Evolutionary conservation across 2,113 vertebrate genomes (phyloP).

Genomic region (Zosterops japonicus): DNA sequence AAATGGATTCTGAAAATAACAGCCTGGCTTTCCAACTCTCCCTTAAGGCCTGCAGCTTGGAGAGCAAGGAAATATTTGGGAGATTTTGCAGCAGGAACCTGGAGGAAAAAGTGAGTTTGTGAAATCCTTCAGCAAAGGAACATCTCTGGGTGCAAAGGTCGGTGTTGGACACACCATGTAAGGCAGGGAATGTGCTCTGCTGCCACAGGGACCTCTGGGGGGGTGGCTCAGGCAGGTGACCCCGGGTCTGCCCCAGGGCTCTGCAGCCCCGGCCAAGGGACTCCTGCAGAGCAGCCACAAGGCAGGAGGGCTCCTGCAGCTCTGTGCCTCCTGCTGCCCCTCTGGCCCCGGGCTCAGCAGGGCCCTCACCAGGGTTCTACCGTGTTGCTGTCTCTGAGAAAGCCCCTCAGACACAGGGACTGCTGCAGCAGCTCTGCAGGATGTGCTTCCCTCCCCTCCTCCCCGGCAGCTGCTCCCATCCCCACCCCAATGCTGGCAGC

Average conservation of each 20-base stretch:
- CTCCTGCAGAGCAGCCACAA: neutral
- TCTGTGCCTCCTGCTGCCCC: neutral
- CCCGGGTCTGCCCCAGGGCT: neutral
- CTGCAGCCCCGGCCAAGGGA: neutral
- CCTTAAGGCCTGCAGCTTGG: neutral
- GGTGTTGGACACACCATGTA: fast-evolving
- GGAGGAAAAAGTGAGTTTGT: neutral
- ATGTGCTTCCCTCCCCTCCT: neutral
- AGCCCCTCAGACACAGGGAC: neutral
- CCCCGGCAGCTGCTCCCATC: neutral
- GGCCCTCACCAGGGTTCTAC: neutral
- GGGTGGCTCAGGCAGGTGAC: neutral
- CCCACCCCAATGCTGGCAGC: neutral
- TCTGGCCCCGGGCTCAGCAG: neutral
- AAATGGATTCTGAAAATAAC: neutral
- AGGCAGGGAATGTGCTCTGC: neutral
- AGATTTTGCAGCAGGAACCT: neutral
- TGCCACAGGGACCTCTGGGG: neutral
- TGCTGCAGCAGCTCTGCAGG: neutral
- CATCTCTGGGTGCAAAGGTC: neutral
- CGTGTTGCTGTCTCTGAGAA: neutral
- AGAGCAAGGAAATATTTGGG: neutral
- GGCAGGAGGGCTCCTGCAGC: no score
- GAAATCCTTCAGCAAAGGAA: neutral
- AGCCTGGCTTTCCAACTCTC: neutral